phyloP scores from a whole-genome alignment of 2,888 invertebrate species.

The Cryptophagus acutangulus region DNA sequence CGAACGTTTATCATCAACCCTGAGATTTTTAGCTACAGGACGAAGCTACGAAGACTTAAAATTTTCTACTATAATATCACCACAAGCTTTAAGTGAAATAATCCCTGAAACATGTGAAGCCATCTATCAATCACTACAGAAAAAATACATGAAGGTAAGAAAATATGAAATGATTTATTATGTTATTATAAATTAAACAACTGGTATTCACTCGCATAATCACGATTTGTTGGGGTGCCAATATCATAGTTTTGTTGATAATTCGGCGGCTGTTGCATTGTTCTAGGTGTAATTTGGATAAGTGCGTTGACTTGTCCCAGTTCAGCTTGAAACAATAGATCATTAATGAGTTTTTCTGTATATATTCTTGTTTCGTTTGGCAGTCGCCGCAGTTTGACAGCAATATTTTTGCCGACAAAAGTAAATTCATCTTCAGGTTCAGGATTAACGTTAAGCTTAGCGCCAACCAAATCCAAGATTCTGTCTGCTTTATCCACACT shows the following conservation, averaged over 20 bases:
- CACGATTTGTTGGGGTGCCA: too few species aligned
- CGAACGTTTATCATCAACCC: slow-evolving; percentile 25
- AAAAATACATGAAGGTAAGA: slow-evolving; percentile 16
- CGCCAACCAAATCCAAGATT: not conserved
- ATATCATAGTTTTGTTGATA: too few species aligned
- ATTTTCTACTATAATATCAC: slow-evolving; percentile 9
- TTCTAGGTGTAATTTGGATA: not conserved
- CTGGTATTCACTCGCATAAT: too few species aligned
- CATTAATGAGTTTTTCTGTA: slow-evolving; percentile 17
- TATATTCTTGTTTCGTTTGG: slow-evolving; percentile 11
- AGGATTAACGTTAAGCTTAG: not conserved
- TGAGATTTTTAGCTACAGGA: slow-evolving; percentile 24
- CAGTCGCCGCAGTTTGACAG: slow-evolving; percentile 12
- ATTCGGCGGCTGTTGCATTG: not conserved
- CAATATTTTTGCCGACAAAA: slow-evolving; percentile 14
- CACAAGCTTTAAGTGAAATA: slow-evolving; percentile 12
- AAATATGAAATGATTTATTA: too few species aligned
- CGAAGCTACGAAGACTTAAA: slow-evolving; percentile 13
- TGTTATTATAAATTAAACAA: too few species aligned
- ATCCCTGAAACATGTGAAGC: slow-evolving; percentile 13
- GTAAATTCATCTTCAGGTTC: slow-evolving; percentile 1
- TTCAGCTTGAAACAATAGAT: slow-evolving; percentile 11
- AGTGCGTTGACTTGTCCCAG: slow-evolving; percentile 1
- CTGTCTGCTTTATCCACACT: not conserved
- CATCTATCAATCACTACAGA: slow-evolving; percentile 10